These are phyloP conservation scores for Harmothoe impar DNA, from an alignment of 2,888 invertebrate genomes.

Conservation along the genomic window DNA sequence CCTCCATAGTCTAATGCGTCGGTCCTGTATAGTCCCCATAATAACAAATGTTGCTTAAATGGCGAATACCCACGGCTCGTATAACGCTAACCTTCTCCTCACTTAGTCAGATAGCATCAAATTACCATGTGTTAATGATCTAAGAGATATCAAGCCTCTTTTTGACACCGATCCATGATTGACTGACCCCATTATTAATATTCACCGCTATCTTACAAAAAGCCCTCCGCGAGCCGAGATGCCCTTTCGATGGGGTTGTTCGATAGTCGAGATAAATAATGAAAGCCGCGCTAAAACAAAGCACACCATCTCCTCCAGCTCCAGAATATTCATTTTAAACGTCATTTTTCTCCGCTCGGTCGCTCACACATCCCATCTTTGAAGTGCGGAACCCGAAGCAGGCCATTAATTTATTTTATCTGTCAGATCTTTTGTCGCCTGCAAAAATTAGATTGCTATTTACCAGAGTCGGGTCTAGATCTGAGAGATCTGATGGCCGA, in stretches of 20 bases:
- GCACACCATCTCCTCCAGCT: too few species aligned
- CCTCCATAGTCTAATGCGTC: too few species aligned
- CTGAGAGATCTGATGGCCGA: neutral
- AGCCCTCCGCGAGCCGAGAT: neutral
- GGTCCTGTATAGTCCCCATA: too few species aligned
- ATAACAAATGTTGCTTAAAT: too few species aligned
- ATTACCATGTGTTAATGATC: neutral
- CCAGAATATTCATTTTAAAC: too few species aligned
- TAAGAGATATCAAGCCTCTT: too few species aligned
- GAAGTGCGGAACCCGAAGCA: neutral
- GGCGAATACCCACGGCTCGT: too few species aligned
- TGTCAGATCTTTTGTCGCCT: conserved; percentile 6
- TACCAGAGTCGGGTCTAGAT: neutral
- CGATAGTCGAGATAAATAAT: neutral
- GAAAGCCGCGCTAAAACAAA: neutral
- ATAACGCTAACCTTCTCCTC: too few species aligned
- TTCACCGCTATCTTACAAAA: neutral
- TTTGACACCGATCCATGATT: neutral
- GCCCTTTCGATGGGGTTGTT: neutral
- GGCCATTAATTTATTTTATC: conserved; percentile 23
- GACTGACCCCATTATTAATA: conserved; percentile 9
- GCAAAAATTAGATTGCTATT: neutral
- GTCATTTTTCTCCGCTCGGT: neutral
- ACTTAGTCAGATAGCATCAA: neutral
- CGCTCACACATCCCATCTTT: conserved; percentile 8